A percentile compares a stretch with the other conserved stretches of the same genome.
These are phyloP conservation scores for Alaudala cheleensis DNA, from an alignment of 2,113 vertebrate species.

Conservation along the genomic window DNA sequence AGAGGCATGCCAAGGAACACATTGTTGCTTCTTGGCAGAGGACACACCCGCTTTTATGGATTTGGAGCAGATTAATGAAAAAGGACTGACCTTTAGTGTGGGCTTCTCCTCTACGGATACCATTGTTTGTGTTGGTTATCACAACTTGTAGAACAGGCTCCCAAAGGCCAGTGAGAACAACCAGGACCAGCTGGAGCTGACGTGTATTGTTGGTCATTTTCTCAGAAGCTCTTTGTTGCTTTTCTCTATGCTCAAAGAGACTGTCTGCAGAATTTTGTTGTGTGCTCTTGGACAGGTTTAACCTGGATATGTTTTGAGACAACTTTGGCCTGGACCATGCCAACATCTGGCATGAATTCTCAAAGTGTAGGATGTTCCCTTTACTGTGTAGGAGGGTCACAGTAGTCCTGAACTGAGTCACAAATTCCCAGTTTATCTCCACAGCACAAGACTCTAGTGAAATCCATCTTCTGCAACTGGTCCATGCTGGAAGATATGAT, in stretches of 20 bases:
- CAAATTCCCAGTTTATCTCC: background rate
- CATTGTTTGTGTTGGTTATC: background rate
- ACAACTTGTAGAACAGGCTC: background rate
- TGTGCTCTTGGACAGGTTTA: background rate
- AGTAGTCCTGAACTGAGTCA: background rate
- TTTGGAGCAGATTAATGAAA: background rate
- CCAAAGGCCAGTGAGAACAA: background rate
- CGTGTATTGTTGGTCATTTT: background rate
- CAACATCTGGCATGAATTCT: background rate
- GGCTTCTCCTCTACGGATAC: background rate
- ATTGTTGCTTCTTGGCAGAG: background rate
- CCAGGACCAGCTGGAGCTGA: background rate
- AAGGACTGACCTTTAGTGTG: background rate
- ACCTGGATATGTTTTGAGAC: background rate
- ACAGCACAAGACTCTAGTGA: background rate
- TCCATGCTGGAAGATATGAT: background rate
- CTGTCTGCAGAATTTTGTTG: background rate
- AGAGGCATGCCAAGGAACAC: background rate
- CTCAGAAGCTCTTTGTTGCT: background rate
- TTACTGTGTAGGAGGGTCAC: background rate
- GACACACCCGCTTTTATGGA: accelerated
- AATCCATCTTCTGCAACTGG: background rate
- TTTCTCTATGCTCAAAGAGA: background rate
- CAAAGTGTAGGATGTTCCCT: background rate
- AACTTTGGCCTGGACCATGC: background rate